Conservation (phyloP, 2,888 invertebrate species). For the Hydropsyche betteni region DNA sequence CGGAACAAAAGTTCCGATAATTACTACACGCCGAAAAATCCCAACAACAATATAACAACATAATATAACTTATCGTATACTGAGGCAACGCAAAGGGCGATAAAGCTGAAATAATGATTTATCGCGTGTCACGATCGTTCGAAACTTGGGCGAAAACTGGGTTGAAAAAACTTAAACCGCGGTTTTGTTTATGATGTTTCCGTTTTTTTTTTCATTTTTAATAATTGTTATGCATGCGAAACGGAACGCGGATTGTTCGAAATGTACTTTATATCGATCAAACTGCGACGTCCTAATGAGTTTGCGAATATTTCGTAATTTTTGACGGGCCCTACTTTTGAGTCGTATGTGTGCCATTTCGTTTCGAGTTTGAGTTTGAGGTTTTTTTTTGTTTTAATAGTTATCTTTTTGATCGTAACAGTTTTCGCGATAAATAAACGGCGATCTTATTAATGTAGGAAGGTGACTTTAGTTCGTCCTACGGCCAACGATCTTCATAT, state of each 20-base stretch:
- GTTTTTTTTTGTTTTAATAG: slow-evolving; percentile 1
- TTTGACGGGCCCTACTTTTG: no score
- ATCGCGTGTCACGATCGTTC: slow-evolving; percentile 1
- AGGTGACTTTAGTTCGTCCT: slow-evolving; percentile 22
- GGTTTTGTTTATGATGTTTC: no score
- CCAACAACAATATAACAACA: no score
- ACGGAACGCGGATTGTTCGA: no score
- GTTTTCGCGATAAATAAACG: slow-evolving; percentile 17
- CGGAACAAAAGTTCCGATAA: no score
- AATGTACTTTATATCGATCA: no score
- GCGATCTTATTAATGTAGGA: not conserved
- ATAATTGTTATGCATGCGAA: no score
- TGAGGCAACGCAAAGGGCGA: not conserved
- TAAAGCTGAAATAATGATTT: slow-evolving; percentile 1
- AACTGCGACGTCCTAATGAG: no score
- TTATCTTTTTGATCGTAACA: not conserved
- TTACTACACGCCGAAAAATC: no score
- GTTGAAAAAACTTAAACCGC: not conserved
- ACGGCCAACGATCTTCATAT: no score
- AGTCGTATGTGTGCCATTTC: not conserved
- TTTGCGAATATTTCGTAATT: no score
- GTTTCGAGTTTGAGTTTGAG: not conserved
- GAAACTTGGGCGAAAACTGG: slow-evolving; percentile 5
- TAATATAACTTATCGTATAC: not conserved
- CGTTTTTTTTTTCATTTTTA: no score